Evolutionary conservation across 2,888 invertebrate species (phyloP).

Genomic region (Lordiphosa andalusiaca): DNA sequence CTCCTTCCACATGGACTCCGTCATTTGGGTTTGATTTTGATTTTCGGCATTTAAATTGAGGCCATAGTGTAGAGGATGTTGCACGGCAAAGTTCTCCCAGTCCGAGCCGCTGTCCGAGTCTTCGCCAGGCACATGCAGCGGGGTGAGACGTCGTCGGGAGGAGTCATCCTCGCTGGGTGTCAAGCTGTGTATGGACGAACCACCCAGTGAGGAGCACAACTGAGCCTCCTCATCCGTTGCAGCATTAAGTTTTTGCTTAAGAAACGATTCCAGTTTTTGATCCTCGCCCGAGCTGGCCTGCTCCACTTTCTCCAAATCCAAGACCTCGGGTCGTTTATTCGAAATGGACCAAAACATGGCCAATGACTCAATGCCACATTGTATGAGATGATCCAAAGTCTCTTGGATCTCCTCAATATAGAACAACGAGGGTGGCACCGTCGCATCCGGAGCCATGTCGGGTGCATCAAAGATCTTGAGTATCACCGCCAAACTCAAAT

Average conservation of each 20-base stretch:
- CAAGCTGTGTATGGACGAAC: conserved; percentile 76
- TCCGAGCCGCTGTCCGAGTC: conserved; percentile 85
- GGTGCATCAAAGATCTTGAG: conserved; percentile 81
- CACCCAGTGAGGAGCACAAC: conserved; percentile 72
- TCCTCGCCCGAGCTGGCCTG: conserved; percentile 38
- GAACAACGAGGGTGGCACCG: conserved; percentile 81
- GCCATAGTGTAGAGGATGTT: conserved; percentile 69
- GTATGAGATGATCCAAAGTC: conserved; percentile 88
- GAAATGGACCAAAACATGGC: conserved; percentile 85
- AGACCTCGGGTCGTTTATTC: conserved; percentile 83
- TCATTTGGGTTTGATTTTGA: conserved; percentile 82
- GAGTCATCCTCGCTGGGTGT: conserved; percentile 77
- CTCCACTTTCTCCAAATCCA: conserved; percentile 48
- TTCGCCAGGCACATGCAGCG: conserved; percentile 35
- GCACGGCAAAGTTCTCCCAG: conserved; percentile 83
- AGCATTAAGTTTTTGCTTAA: conserved; percentile 57
- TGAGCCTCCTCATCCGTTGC: conserved; percentile 65
- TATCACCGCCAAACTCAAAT: conserved; percentile 86
- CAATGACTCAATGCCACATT: conserved; percentile 87
- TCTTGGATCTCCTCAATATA: conserved; percentile 95
- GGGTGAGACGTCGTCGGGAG: conserved; percentile 61
- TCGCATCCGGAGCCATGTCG: conserved; percentile 51
- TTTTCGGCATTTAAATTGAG: conserved; percentile 59
- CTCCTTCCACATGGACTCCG: conserved; percentile 87
- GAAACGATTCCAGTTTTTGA: conserved; percentile 57